A percentile compares a stretch with the other conserved stretches of the same genome.
These are phyloP conservation scores for Saccopteryx leptura DNA, from an alignment of 2,113 vertebrate genomes.

Conservation along the genomic window DNA sequence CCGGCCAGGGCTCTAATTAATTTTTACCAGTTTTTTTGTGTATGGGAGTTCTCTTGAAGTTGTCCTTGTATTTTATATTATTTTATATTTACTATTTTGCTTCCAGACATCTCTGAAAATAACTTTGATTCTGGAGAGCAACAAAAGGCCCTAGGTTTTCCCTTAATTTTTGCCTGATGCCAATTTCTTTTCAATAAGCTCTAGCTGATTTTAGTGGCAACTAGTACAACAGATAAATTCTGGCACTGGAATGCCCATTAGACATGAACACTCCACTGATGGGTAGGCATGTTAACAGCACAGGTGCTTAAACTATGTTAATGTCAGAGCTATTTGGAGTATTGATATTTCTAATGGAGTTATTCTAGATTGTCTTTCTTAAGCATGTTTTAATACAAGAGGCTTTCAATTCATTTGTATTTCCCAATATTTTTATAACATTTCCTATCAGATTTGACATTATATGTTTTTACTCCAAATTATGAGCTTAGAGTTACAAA, in stretches of 20 bases:
- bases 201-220: neutral
- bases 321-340: neutral
- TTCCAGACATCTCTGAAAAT: neutral
- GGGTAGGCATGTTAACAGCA: neutral
- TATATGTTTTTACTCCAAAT: neutral
- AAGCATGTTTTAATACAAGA: neutral
- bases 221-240: neutral
- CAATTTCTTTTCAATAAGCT: neutral
- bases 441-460: slow-evolving; percentile 7
- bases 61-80: too few species aligned
- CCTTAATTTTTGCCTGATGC: neutral
- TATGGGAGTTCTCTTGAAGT: neutral
- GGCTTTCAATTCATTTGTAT: neutral
- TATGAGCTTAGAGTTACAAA: neutral
- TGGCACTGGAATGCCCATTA: neutral
- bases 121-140: neutral
- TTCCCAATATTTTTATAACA: neutral
- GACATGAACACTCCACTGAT: neutral
- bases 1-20: too few species aligned
- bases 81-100: too few species aligned
- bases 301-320: neutral
- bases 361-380: slow-evolving; percentile 12
- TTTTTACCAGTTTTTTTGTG: neutral
- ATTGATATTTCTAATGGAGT: neutral
- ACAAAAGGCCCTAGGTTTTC: neutral